These are phyloP conservation scores for Centropyge bicolor DNA, from an alignment of 2,797 vertebrate genomes.

Conservation along the genomic window DNA sequence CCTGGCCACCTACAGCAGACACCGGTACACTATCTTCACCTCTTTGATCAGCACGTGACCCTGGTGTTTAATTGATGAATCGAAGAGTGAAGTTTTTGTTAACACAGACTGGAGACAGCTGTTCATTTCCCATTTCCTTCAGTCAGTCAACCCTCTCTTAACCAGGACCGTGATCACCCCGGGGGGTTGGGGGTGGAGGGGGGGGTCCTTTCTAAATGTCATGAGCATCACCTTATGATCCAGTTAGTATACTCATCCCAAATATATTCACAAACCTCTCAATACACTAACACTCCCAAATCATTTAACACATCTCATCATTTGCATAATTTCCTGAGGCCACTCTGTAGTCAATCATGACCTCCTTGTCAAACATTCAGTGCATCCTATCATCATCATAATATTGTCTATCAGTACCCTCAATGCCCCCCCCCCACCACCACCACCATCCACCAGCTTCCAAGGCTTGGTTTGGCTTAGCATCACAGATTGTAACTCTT, in stretches of 20 bases:
- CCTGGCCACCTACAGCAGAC: neutral
- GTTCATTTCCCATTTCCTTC: neutral
- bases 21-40: neutral
- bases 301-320: neutral
- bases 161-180: neutral
- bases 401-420: neutral
- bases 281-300: neutral
- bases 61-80: neutral
- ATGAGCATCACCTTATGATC: neutral
- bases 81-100: neutral
- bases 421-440: neutral
- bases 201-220: neutral
- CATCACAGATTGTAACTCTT: neutral
- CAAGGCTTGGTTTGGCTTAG: neutral
- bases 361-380: neutral
- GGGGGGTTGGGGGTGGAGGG: too few species aligned
- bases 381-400: neutral
- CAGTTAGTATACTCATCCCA: neutral
- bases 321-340: slow-evolving; percentile 18
- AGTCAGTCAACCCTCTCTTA: neutral
- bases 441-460: neutral
- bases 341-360: neutral
- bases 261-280: neutral
- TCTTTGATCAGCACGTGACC: neutral
- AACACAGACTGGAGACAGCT: neutral